These are phyloP conservation scores for Zele albiditarsus DNA, from an alignment of 2,888 invertebrate species.

Conservation along the genomic window DNA sequence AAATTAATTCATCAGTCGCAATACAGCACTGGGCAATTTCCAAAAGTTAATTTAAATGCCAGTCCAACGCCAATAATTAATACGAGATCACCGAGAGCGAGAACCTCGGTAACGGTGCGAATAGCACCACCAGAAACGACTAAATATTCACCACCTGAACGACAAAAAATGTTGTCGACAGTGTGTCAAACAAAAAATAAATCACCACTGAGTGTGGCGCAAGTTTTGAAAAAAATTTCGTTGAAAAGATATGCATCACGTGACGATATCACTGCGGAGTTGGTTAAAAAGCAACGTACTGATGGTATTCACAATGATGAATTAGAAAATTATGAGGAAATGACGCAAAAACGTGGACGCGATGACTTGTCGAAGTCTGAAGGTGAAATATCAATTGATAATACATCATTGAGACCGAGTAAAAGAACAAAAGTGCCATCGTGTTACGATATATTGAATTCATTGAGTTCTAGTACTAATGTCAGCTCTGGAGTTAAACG, in stretches of 20 bases:
- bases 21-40: conserved; percentile 68
- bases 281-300: conserved; percentile 68
- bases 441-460: conserved; percentile 68
- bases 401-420: conserved; percentile 59
- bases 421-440: conserved; percentile 69
- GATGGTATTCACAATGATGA: conserved; percentile 57
- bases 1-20: conserved; percentile 66
- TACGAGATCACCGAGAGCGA: conserved; percentile 57
- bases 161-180: conserved; percentile 55
- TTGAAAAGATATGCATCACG: conserved; percentile 68
- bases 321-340: conserved; percentile 65
- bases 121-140: conserved; percentile 63
- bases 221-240: conserved; percentile 64
- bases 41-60: conserved; percentile 66
- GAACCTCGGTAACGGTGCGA: conserved; percentile 66
- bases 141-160: conserved; percentile 58
- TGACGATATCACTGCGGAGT: conserved; percentile 64
- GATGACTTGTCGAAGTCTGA: conserved; percentile 67
- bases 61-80: conserved; percentile 64
- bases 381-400: conserved; percentile 62
- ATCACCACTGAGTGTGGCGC: conserved; percentile 55
- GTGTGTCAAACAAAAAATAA: conserved; percentile 47
- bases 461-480: conserved; percentile 66
- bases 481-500: conserved; percentile 66
- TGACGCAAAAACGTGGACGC: conserved; percentile 66